A percentile compares a stretch with the other conserved stretches of the same genome.
Conservation (phyloP, 2,888 invertebrate genomes). For the Eupithecia dodoneata region DNA sequence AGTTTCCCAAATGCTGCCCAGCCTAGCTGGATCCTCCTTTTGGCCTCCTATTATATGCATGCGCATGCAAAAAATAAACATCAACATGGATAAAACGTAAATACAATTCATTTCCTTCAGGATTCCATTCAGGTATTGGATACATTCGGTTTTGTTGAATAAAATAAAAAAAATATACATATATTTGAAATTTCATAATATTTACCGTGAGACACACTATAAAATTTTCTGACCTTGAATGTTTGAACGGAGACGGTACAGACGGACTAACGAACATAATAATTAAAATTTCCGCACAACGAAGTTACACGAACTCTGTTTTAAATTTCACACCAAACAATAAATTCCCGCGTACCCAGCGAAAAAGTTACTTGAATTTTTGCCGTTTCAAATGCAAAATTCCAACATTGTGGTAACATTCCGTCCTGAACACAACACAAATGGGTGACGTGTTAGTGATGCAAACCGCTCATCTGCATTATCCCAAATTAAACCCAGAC, state of each 20-base stretch:
- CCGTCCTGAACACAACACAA: conserved; percentile 18
- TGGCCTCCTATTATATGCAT: too few species aligned
- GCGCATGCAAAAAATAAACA: too few species aligned
- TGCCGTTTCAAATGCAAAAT: conserved; percentile 6
- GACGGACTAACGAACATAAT: not conserved
- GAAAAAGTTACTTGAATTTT: not conserved
- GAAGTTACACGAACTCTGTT: not conserved
- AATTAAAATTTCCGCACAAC: not conserved
- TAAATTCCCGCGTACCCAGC: not conserved
- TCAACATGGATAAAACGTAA: too few species aligned
- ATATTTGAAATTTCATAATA: too few species aligned
- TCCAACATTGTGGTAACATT: conserved; percentile 15
- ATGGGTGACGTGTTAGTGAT: conserved; percentile 12
- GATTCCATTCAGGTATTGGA: too few species aligned
- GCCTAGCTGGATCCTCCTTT: too few species aligned
- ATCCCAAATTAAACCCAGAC: conserved; percentile 24
- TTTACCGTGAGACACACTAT: not conserved
- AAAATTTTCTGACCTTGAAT: not conserved
- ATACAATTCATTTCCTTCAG: too few species aligned
- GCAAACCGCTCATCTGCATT: conserved; percentile 28
- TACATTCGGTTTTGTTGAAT: not conserved
- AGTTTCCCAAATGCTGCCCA: too few species aligned
- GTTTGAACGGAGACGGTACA: not conserved
- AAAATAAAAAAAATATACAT: too few species aligned
- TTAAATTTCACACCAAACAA: not conserved